Evolutionary conservation across 2,888 invertebrate species (phyloP).

Genomic region (Mesorhabditis spiculigera): DNA sequence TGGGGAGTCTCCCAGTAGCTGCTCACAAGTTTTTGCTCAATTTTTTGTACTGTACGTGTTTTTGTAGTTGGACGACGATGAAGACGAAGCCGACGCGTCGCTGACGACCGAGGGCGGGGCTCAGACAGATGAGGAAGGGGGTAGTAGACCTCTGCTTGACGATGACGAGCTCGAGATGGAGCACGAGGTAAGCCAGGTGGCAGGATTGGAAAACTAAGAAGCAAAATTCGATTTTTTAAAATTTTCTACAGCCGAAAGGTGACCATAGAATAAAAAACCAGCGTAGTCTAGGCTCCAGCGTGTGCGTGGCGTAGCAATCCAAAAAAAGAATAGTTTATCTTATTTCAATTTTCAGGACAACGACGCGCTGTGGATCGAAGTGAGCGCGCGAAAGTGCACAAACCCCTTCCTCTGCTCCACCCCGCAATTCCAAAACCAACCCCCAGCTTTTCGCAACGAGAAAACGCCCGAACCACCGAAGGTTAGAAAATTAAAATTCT

Average conservation of each 20-base stretch:
- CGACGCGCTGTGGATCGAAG: conserved; percentile 5
- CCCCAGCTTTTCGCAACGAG: not conserved
- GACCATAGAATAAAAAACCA: too few relatives aligned
- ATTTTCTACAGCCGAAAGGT: too few relatives aligned
- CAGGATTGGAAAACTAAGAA: not conserved
- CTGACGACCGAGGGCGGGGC: conserved; percentile 28
- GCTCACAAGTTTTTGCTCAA: too few relatives aligned
- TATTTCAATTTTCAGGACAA: not conserved
- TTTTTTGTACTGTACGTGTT: too few relatives aligned
- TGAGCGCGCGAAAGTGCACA: not conserved
- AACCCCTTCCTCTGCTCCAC: conserved; percentile 2
- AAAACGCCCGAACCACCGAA: conserved; percentile 1
- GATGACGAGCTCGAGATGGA: conserved; percentile 43
- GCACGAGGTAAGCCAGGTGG: conserved; percentile 20
- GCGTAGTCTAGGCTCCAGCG: too few relatives aligned
- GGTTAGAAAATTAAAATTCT: too few relatives aligned
- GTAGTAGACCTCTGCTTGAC: conserved; percentile 37
- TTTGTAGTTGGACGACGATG: conserved; percentile 18
- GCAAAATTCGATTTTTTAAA: too few relatives aligned
- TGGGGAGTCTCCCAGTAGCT: not conserved
- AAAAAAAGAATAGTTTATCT: too few relatives aligned
- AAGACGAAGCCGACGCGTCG: conserved; percentile 22
- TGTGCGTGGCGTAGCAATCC: too few relatives aligned
- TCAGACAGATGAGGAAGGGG: conserved; percentile 33
- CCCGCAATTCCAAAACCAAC: not conserved